Evolutionary conservation across 2,888 invertebrate species (phyloP).

Genomic region (Tipula unca): DNA sequence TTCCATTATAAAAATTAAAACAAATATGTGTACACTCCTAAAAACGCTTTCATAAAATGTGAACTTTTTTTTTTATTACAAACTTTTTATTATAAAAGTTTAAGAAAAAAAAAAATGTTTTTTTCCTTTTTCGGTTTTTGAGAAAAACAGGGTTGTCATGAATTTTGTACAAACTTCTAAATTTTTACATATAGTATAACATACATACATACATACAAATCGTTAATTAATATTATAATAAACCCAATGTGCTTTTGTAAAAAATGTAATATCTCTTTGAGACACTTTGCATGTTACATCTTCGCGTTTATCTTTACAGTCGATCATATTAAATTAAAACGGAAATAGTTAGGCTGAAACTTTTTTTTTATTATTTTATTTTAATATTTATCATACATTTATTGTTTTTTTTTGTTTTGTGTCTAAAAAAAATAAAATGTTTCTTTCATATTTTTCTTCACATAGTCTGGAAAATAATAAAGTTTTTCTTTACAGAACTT

Average conservation of each 20-base stretch:
- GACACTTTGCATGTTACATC: neutral
- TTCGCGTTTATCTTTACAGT: neutral
- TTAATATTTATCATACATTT: neutral
- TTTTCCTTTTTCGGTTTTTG: neutral
- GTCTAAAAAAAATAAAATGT: neutral
- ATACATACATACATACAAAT: neutral
- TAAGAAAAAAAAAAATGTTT: neutral
- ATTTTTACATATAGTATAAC: neutral
- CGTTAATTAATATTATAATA: no score
- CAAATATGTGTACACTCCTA: constrained; percentile 14
- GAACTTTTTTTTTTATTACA: neutral
- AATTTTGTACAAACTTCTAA: neutral
- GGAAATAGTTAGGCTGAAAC: neutral
- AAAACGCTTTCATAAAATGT: constrained; percentile 8
- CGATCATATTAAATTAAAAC: neutral
- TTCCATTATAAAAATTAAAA: constrained; percentile 4
- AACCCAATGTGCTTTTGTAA: neutral
- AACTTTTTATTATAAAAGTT: neutral
- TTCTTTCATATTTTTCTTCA: neutral
- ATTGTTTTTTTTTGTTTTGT: neutral
- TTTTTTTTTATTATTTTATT: no score
- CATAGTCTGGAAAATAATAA: neutral
- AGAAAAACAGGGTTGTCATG: neutral
- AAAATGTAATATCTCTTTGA: no score
- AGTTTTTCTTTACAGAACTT: neutral